These are phyloP conservation scores for Zaprionus kolodkinae DNA, from an alignment of 1,140 invertebrate species.

Conservation along the genomic window DNA sequence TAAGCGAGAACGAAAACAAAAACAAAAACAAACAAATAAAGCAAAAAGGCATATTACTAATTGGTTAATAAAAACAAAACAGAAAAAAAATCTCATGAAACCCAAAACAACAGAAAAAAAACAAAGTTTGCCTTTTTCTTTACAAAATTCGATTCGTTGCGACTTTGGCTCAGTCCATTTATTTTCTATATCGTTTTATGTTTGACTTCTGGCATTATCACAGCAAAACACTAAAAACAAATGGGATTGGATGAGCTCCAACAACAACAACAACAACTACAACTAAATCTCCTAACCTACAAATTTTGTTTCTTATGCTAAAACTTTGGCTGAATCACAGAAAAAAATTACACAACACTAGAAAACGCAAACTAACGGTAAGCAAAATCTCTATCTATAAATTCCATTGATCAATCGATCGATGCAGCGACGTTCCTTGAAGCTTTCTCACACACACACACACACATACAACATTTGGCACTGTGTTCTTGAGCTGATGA, in stretches of 20 bases:
- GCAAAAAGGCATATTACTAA: conserved; percentile 65
- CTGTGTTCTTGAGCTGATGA: conserved; percentile 40
- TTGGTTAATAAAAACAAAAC: conserved; percentile 80
- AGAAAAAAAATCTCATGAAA: conserved; percentile 68
- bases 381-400: conserved; percentile 16
- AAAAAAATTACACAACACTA: conserved; percentile 54
- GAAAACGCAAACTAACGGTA: conserved; percentile 47
- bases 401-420: not conserved
- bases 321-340: conserved; percentile 49
- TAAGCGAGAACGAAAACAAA: conserved; percentile 37
- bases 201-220: conserved; percentile 44
- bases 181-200: conserved; percentile 8
- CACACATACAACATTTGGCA: conserved; percentile 23
- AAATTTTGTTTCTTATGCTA: conserved; percentile 17
- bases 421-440: conserved; percentile 32
- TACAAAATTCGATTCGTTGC: conserved; percentile 47
- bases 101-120: conserved; percentile 25
- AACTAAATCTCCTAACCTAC: not conserved
- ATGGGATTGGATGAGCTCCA: conserved; percentile 1
- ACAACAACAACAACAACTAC: not conserved
- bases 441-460: not conserved
- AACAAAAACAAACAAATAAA: conserved; percentile 36
- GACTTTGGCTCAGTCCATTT: conserved; percentile 4
- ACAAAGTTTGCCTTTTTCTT: conserved; percentile 72
- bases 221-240: conserved; percentile 46